Evolutionary conservation across 2,888 invertebrate genomes (phyloP), one percentile per base, ranked within the genome.

Genomic region (Thymelicus acteon): DNA sequence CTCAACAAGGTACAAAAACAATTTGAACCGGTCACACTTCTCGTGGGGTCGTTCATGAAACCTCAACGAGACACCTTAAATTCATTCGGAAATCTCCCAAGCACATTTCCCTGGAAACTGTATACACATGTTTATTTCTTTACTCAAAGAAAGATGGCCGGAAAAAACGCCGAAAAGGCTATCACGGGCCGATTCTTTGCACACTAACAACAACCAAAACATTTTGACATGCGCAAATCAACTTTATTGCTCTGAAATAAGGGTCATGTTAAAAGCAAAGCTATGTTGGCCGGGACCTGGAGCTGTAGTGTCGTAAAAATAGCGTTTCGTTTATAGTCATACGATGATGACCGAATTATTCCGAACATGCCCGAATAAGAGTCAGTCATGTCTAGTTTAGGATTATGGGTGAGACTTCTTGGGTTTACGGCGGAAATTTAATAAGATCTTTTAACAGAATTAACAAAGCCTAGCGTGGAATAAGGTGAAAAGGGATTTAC

Each of bases 101-200:
- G 58, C 40, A 70, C 57, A 64, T 60, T 70, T 60, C 44, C 70
- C 52, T 44, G 74, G 74, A 76, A 78, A 81, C 77, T 79, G 77
- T 78, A 80, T 78, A 83, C 82, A 84, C 83, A 83, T 86, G 83
- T 85, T 85, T 86, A 88, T 89, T 83, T 80, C 80, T 83, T 87
- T 81, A 84, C 81, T 82, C 81, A 81, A 84, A 85, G 86, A 89
- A 85, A 86, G 84, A 89, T 86, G 87, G 82, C 85, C 84, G 86
- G 85, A 86, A 89, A 86, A 87, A 87, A 86, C 84, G 82, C 81
- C 81, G 84, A 85, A 87, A 84, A 82, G 83, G 82, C 88, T 85
- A 88, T 87, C 86, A 83, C 81, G 81, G 82, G 85, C 83, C 86
- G 81, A 87, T 87, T 90, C 83, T 79, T 74, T 71, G 76, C 76